Evolutionary conservation across 2,113 vertebrate genomes (phyloP), one percentile per base, ranked within the genome.

Genomic region (Origma solitaria): DNA sequence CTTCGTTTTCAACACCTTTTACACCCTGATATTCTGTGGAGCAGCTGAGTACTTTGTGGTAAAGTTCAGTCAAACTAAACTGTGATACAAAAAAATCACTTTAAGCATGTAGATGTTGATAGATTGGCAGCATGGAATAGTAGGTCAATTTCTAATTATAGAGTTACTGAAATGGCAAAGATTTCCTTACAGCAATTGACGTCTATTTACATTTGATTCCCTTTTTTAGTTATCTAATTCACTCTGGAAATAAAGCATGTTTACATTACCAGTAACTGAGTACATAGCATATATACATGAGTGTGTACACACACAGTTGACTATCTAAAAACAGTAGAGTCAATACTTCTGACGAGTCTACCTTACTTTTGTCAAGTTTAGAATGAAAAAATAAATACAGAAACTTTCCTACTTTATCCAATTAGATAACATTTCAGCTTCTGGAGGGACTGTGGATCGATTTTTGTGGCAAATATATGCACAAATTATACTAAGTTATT

Each of bases 21-120:
- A 37, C 47, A 56, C 33, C 23, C 13, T 2, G 11, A 54, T 69
- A 28, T 13, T 24, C 54, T 33, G n/a, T 10, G 71, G 2, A 64
- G 9, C 28, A 90, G 56, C 56, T 24, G 30, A 27, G 57, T 9
- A 10, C n/a, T 71, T 78, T 10, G 23, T 53, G 37, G 7, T 30
- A 24, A 93, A 94, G 76, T 86, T 88, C 56, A 54, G 28, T 40
- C 25, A 93, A 79, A 90, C 23, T 83, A 45, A 71, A 70, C 35
- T 18, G 24, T 31, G 69, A 57, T 8, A 45, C 2, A 30, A 50
- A 86, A 72, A 87, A 47, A 4, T 19, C 22, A 49, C 49, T 69
- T 75, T 11, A 75, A n/a, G 47, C 13, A 9, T 14, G 9, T 7
- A 84, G 44, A 56, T 68, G 20, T 15, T 45, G 60, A 47, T 70